Conservation (phyloP, 23 tunicate species). For the Styela clava region DNA sequence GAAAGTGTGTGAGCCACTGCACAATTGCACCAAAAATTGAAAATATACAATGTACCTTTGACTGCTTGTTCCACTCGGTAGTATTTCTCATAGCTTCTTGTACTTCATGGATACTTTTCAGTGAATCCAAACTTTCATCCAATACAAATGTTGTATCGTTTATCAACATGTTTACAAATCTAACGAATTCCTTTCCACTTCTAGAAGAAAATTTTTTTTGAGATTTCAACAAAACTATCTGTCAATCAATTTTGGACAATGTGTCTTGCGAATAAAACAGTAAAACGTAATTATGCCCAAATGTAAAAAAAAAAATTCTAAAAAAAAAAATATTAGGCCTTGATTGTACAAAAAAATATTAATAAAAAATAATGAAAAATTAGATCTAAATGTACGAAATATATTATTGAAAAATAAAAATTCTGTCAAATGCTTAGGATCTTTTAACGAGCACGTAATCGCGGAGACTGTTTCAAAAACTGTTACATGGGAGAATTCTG, state of each 20-base stretch:
- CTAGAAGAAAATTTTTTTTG: not conserved
- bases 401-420: too few species aligned
- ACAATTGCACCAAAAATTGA: too few species aligned
- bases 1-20: too few species aligned
- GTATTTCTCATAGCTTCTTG: constrained; percentile 71
- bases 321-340: too few species aligned
- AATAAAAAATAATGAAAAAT: too few species aligned
- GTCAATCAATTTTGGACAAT: not conserved
- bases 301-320: not conserved
- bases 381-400: too few species aligned
- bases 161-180: constrained; percentile 91
- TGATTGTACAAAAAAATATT: too few species aligned
- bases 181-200: constrained; percentile 74
- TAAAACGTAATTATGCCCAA: not conserved
- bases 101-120: constrained; percentile 82
- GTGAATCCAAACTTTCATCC: constrained; percentile 79
- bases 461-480: too few species aligned
- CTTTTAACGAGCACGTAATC: too few species aligned
- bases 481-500: too few species aligned
- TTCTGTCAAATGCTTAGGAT: too few species aligned
- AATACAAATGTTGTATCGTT: constrained; percentile 91
- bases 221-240: not conserved
- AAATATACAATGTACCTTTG: too few species aligned
- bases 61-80: constrained; percentile 44
- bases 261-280: not conserved